Percentiles rank a stretch among this genome's conserved stretches.
Conservation (phyloP, 2,797 vertebrate genomes). For the Smutsia gigantea region DNA sequence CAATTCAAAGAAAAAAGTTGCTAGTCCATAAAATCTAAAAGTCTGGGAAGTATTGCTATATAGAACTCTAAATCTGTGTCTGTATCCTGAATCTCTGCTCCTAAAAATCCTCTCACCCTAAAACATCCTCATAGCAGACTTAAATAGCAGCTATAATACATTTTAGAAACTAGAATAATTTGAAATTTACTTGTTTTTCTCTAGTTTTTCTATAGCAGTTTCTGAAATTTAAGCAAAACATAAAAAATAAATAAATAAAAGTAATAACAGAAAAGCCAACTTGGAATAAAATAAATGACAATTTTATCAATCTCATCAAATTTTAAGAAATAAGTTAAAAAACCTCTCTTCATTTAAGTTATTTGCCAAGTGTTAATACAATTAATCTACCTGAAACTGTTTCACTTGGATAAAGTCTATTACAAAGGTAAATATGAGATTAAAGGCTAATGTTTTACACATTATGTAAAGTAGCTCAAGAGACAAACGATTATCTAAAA, state of each 20-base stretch:
- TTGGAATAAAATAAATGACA: slow-evolving; percentile 53
- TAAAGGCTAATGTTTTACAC: slow-evolving; percentile 37
- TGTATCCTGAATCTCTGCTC: neutral
- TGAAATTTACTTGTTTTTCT: slow-evolving; percentile 47
- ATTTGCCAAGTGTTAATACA: slow-evolving; percentile 62
- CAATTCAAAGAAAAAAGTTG: neutral
- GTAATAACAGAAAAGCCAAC: slow-evolving; percentile 35
- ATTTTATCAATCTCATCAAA: neutral
- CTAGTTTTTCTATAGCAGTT: slow-evolving; percentile 56
- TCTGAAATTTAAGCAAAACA: slow-evolving; percentile 78
- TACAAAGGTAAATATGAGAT: slow-evolving; percentile 60
- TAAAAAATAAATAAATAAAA: slow-evolving; percentile 68
- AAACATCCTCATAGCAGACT: neutral
- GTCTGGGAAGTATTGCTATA: neutral
- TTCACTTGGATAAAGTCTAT: slow-evolving; percentile 49
- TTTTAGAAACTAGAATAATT: neutral
- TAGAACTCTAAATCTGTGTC: neutral
- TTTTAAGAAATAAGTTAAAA: slow-evolving; percentile 47
- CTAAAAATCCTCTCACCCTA: neutral
- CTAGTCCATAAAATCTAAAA: neutral
- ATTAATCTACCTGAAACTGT: slow-evolving; percentile 13
- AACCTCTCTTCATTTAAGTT: slow-evolving; percentile 54
- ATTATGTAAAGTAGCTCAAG: neutral
- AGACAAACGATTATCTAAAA: neutral
- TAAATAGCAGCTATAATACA: neutral